These are phyloP conservation scores for Nephrotoma flavescens DNA, from an alignment of 2,888 invertebrate species.

Conservation along the genomic window DNA sequence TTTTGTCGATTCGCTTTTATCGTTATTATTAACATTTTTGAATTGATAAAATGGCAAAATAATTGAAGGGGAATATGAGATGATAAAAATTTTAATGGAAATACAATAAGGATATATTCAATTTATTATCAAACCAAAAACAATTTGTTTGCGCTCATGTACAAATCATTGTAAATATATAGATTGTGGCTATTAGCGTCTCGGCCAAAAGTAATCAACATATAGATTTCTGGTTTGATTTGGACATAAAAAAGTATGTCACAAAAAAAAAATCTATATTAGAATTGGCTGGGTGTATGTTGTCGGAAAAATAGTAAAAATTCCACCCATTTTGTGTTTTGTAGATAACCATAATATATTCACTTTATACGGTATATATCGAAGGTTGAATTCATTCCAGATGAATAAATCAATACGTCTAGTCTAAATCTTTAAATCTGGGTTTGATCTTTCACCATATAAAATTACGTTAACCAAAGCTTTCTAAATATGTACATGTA, in stretches of 20 bases:
- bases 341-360: not conserved
- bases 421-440: not conserved
- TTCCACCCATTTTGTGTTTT: not conserved
- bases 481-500: no score
- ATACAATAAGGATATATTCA: not conserved
- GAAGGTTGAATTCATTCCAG: not conserved
- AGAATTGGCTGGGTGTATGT: not conserved
- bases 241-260: not conserved
- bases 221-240: not conserved
- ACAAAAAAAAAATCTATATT: not conserved
- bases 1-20: not conserved
- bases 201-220: not conserved
- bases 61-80: not conserved
- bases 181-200: not conserved
- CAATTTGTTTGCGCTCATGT: not conserved
- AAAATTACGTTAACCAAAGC: no score
- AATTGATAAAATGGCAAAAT: not conserved
- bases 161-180: not conserved
- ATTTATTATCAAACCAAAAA: not conserved
- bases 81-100: not conserved
- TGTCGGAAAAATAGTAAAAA: not conserved
- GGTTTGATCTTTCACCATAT: no score
- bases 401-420: not conserved
- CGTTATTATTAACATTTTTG: not conserved
- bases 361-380: not conserved